Evolutionary conservation across 2,113 vertebrate species (phyloP), one percentile per base, ranked within the genome.

Genomic region (Lota lota): DNA sequence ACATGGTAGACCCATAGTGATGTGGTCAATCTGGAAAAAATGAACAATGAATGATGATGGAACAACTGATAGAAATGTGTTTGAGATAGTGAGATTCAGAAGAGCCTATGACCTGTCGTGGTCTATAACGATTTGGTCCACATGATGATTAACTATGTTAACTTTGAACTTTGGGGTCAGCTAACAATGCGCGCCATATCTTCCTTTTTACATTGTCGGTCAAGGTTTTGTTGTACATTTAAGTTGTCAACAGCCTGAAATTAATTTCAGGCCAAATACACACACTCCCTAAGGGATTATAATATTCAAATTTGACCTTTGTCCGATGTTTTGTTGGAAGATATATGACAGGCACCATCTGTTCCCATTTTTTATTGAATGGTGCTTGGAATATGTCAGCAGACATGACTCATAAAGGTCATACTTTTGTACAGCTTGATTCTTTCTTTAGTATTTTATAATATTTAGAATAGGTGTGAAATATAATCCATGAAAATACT

Each of bases 141-240:
- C 65, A 40, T 36, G 54, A 76, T 82, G 75, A 90, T 72, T 75
- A 58, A 86, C 66, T 73, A 64, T 28, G 4, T 82, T 74, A 88
- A 79, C 76, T 83, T 85, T 69, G 78, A 78, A 77, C 71, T 73
- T 79, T 36, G 76, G 67, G 61, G 76, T 72, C 22, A 77, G 57
- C 12, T 28, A 14, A 36, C 57, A 79, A 74, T 81, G 47, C 65
- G 58, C 54, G 21, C n/a, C 47, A 73, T 63, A 53, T 66, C 47
- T 66, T 63, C 51, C 59, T 61, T 18, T 28, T n/a, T 5, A 4
- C 28, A 33, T 33, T 33, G 2, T 33, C 28, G 4, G 28, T 33
- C 28, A 33, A 33, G 28, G 28, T 33, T 40, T 54, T 15, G 63
- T 66, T 18, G 22, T n/a, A 61, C 15, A 8, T 20, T 1, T 22